These are phyloP conservation scores for Mimumesa dahlbomi DNA, from an alignment of 2,888 invertebrate species.

Conservation along the genomic window DNA sequence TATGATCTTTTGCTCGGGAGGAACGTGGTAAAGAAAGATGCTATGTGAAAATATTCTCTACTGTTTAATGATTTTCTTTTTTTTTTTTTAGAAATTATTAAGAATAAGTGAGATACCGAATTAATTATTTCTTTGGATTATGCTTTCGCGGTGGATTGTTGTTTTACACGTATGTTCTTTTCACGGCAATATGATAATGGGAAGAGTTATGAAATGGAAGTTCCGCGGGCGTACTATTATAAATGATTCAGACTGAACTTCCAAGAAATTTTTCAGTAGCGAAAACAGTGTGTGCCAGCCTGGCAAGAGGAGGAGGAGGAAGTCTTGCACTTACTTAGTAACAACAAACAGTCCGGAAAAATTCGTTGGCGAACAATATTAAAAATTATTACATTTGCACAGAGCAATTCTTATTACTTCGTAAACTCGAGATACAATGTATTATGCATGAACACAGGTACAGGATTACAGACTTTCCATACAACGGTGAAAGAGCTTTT, in stretches of 20 bases:
- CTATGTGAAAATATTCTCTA: no score
- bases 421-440: background rate
- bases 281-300: conserved; percentile 34
- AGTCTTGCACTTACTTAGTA: no score
- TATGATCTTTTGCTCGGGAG: no score
- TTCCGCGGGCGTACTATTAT: conserved; percentile 68
- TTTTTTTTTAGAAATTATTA: no score
- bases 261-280: conserved; percentile 54
- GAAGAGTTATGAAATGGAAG: conserved; percentile 60
- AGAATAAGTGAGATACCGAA: background rate
- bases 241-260: conserved; percentile 70
- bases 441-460: background rate
- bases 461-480: background rate
- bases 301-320: conserved; percentile 8
- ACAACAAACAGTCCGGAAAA: no score
- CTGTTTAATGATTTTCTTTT: no score
- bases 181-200: conserved; percentile 62
- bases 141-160: background rate
- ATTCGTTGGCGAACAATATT: background rate
- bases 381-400: background rate
- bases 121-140: background rate
- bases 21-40: no score
- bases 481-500: conserved; percentile 15
- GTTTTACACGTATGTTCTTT: conserved; percentile 5
- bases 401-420: background rate